Base-by-base conservation (phyloP, 1,140 invertebrate genomes). In the Sitobion miscanthi region DNA sequence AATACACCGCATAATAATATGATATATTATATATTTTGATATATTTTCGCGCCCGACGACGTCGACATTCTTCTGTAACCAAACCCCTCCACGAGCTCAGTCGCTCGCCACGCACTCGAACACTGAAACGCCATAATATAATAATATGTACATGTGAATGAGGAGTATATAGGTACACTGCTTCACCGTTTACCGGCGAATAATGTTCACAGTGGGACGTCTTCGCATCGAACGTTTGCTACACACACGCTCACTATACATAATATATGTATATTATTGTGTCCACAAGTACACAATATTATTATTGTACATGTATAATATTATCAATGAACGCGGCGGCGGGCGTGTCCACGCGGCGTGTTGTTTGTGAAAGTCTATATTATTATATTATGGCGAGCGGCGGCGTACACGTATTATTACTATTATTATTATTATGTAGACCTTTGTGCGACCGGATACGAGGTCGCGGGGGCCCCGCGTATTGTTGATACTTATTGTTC, bases 391-490 rank as follows among this genome's bases (percentile, higher is more conserved):
- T n/a, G 87, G 47, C 86, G 85, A 49, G 45, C 30, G 45, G 47
- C 47, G n/a, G 49, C 14, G 45, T 30, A 14, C 30, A n/a, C 20
- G 17, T 54, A 54, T 20, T 38, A 11, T 25, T n/a, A 49, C n/a
- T 52, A n/a, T 6, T 52, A 49, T 49, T 86, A 52, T 89, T 54
- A 89, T 87, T 77, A 85, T 87, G 21, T 88, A 57, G 69, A 83
- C 91, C 91, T 92, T 92, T 92, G 91, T 92, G 91, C 62, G 91
- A 82, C 91, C 91, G 91, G 91, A 92, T 92, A 92, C 91, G 91
- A 92, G 91, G 77, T 83, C 91, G 91, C 77, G 91, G 77, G 91
- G 47, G 77, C 69, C 17, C 85, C 91, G 21, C 7, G 90, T 52
- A 92, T 92, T 92, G 91, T 92, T 82, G 69, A 92, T 82, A 54